These are phyloP conservation scores for Psittacula echo DNA, from an alignment of 2,797 vertebrate species.

Conservation along the genomic window DNA sequence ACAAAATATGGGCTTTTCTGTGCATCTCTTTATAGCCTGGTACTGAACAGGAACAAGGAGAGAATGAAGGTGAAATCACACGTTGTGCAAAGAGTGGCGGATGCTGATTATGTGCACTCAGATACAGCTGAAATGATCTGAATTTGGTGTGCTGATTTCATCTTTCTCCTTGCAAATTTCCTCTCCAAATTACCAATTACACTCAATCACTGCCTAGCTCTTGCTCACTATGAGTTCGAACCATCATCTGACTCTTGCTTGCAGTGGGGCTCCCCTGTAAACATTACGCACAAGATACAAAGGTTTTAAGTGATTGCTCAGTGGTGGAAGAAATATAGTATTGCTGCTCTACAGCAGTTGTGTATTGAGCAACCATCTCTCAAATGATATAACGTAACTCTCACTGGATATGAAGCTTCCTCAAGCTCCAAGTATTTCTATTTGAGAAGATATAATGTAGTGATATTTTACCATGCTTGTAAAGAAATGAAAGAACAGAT, in stretches of 20 bases:
- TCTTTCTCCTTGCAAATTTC: background rate
- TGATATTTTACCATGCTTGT: background rate
- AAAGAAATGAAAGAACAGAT: background rate
- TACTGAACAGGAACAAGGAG: rapidly evolving
- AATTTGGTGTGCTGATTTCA: background rate
- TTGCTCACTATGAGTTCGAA: background rate
- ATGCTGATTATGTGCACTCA: rapidly evolving
- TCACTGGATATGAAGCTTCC: rapidly evolving
- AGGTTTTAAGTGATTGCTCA: background rate
- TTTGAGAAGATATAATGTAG: background rate
- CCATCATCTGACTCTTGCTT: background rate
- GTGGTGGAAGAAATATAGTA: background rate
- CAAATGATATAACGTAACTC: background rate
- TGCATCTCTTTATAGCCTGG: background rate
- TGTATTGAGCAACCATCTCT: background rate
- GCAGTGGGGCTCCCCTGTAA: background rate
- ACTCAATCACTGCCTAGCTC: background rate
- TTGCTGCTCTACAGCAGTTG: background rate
- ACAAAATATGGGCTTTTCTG: background rate
- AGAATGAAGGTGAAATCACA: background rate
- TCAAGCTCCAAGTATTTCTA: background rate
- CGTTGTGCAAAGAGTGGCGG: rapidly evolving
- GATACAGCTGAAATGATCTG: background rate
- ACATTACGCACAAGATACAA: background rate
- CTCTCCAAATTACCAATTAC: background rate